Evolutionary conservation across 1,140 invertebrate species (phyloP).

Genomic region (Teleogryllus occipitalis): DNA sequence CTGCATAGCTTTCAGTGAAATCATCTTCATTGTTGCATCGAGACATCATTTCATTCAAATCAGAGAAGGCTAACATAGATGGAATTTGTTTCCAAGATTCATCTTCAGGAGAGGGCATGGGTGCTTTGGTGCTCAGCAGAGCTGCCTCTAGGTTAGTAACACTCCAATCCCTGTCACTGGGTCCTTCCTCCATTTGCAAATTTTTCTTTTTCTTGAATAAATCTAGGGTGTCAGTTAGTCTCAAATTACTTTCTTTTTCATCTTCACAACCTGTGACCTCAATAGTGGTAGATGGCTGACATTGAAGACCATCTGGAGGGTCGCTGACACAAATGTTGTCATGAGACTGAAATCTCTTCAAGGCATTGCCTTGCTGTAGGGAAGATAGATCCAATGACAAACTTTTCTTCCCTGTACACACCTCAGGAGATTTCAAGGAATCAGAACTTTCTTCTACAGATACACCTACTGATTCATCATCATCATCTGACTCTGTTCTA

Average conservation of each 20-base stretch:
- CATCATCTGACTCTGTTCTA: background rate
- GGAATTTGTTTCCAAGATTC: constrained; percentile 22
- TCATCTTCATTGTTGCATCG: constrained; percentile 3
- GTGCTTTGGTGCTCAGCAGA: constrained; percentile 22
- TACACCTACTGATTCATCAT: background rate
- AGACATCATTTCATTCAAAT: constrained; percentile 12
- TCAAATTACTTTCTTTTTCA: background rate
- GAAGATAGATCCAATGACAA: background rate
- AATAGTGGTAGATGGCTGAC: background rate
- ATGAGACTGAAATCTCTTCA: background rate
- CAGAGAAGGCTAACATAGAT: constrained; percentile 18
- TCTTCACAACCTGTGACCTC: background rate
- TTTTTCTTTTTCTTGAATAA: background rate
- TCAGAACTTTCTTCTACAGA: background rate
- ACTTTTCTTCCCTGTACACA: background rate
- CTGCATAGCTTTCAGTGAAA: constrained; percentile 20
- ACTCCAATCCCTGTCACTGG: constrained; percentile 15
- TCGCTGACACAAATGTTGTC: background rate
- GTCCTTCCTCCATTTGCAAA: background rate
- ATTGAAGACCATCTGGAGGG: background rate
- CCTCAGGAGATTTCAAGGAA: background rate
- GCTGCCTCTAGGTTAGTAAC: constrained; percentile 10
- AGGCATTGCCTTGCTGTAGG: background rate
- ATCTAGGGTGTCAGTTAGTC: background rate
- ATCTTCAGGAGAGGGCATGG: constrained; percentile 30